phyloP scores from a whole-genome alignment of 2,888 invertebrate species.

The Dichetophora obliterata region DNA sequence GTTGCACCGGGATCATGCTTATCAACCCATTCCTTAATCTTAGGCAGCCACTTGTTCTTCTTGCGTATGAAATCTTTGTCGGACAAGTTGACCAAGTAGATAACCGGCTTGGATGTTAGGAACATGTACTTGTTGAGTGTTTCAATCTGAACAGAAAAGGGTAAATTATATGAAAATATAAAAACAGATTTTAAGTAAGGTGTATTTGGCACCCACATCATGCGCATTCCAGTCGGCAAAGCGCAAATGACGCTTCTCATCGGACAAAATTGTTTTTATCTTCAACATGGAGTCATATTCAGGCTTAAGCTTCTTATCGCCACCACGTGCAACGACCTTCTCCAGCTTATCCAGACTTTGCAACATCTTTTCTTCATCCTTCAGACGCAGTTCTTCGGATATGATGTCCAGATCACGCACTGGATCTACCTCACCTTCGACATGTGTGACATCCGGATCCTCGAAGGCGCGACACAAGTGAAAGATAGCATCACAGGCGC shows the following conservation, averaged over 20 bases:
- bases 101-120: conserved; percentile 96
- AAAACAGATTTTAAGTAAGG: no score
- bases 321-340: conserved; percentile 83
- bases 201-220: conserved; percentile 78
- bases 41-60: conserved; percentile 96
- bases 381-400: conserved; percentile 92
- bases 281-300: conserved; percentile 92
- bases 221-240: conserved; percentile 93
- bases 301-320: conserved; percentile 94
- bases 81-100: conserved; percentile 96
- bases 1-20: conserved; percentile 94
- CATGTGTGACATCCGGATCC: conserved; percentile 96
- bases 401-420: conserved; percentile 97
- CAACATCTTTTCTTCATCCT: conserved; percentile 91
- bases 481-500: conserved; percentile 98
- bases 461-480: conserved; percentile 97
- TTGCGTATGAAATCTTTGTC: conserved; percentile 98
- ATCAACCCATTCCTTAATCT: conserved; percentile 99
- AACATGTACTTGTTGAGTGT: conserved; percentile 95
- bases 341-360: conserved; percentile 89
- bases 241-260: conserved; percentile 93
- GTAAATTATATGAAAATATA: conserved; percentile 32
- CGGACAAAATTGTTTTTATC: conserved; percentile 85
- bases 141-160: conserved; percentile 82
- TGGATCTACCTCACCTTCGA: conserved; percentile 98